Conservation (phyloP, 1,140 invertebrate species). For the Cydia splendana region DNA sequence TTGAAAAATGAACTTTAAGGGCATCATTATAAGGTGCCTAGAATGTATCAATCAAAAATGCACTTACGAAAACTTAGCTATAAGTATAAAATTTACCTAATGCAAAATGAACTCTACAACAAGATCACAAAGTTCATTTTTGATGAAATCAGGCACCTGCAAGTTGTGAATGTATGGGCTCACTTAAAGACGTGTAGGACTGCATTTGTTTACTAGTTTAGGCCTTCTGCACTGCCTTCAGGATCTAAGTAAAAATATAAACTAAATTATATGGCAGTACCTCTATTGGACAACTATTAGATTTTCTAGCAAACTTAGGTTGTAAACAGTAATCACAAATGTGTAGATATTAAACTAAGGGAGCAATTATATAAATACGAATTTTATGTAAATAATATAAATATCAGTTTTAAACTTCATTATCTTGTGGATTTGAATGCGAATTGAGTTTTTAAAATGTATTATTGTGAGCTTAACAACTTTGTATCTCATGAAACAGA, state of each 20-base stretch:
- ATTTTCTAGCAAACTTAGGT: slow-evolving; percentile 27
- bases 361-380: slow-evolving; percentile 68
- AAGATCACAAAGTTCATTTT: background rate
- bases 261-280: slow-evolving; percentile 17
- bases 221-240: slow-evolving; percentile 30
- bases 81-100: background rate
- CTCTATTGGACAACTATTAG: slow-evolving; percentile 17
- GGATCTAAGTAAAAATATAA: slow-evolving; percentile 21
- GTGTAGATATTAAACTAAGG: slow-evolving; percentile 73
- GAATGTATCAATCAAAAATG: background rate
- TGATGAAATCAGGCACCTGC: slow-evolving; percentile 4
- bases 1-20: background rate
- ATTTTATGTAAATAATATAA: slow-evolving; percentile 56
- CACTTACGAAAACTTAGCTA: background rate
- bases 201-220: slow-evolving; percentile 26
- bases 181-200: slow-evolving; percentile 17
- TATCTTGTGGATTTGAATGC: slow-evolving; percentile 45
- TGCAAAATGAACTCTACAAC: background rate
- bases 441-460: slow-evolving; percentile 45
- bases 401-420: slow-evolving; percentile 20
- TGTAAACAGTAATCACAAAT: slow-evolving; percentile 41
- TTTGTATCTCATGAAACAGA: background rate
- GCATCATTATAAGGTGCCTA: background rate
- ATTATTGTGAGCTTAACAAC: background rate
- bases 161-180: slow-evolving; percentile 2